Evolutionary conservation across 1,140 invertebrate genomes (phyloP).

Genomic region (Piezodorus guildinii): DNA sequence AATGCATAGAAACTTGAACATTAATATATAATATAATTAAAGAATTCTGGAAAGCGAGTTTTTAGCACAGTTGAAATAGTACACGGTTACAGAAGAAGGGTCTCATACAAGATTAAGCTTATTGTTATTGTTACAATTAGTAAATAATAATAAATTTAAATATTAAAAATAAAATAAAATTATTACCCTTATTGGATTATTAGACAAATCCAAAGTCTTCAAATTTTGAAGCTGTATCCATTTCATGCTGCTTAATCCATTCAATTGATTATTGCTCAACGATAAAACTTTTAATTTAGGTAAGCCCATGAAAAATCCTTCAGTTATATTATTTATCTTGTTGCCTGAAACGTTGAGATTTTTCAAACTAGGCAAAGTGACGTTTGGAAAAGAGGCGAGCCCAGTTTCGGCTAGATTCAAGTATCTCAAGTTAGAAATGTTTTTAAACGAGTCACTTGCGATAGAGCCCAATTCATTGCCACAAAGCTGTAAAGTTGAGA

Average conservation of each 20-base stretch:
- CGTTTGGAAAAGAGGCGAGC: constrained; percentile 55
- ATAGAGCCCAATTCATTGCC: constrained; percentile 70
- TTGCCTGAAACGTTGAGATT: constrained; percentile 65
- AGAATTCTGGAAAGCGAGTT: too few species aligned
- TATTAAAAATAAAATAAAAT: not conserved
- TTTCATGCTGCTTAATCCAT: constrained; percentile 47
- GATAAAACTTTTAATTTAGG: constrained; percentile 49
- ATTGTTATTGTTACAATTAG: too few species aligned
- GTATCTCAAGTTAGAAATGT: constrained; percentile 65
- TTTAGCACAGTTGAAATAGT: too few species aligned
- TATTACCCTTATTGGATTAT: constrained; percentile 47
- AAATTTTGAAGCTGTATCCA: constrained; percentile 44
- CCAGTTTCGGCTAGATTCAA: constrained; percentile 62
- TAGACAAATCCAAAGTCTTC: constrained; percentile 48
- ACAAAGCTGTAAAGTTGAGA: constrained; percentile 67
- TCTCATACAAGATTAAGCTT: too few species aligned
- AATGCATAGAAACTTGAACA: too few species aligned
- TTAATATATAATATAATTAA: too few species aligned
- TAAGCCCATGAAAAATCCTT: constrained; percentile 50
- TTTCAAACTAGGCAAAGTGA: constrained; percentile 57
- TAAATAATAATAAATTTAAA: too few species aligned
- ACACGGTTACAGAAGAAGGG: too few species aligned
- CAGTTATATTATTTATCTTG: constrained; percentile 47
- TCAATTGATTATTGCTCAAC: constrained; percentile 54
- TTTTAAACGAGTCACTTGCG: constrained; percentile 68